Percentiles rank a stretch among this genome's conserved stretches.
Evolutionary conservation across 2,113 vertebrate genomes (phyloP).

Genomic region (Heliornis fulica): DNA sequence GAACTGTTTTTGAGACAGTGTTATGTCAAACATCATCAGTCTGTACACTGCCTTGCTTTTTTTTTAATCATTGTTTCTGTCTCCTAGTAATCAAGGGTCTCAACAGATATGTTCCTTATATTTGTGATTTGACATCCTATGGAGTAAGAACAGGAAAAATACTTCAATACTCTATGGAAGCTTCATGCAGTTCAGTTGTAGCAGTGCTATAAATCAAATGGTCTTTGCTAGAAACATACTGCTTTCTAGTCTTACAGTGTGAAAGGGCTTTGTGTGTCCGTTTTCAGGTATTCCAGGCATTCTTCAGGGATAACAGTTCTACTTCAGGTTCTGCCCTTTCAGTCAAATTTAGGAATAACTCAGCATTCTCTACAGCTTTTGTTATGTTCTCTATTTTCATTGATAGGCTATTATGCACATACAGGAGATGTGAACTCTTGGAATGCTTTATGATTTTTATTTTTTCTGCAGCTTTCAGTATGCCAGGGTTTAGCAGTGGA

Average conservation of each 20-base stretch:
- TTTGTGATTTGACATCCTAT: background rate
- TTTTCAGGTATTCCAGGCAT: background rate
- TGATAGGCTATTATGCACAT: background rate
- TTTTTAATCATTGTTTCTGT: background rate
- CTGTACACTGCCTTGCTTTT: background rate
- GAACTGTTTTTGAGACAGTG: background rate
- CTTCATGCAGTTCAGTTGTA: background rate
- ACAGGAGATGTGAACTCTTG: background rate
- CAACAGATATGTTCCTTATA: background rate
- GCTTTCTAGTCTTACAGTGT: fast-evolving
- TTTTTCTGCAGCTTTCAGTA: background rate
- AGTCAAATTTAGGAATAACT: background rate
- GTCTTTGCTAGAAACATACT: background rate
- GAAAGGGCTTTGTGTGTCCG: background rate
- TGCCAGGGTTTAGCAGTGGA: background rate
- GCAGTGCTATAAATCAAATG: background rate
- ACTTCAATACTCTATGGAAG: background rate
- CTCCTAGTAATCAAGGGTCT: background rate
- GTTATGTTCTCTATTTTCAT: background rate
- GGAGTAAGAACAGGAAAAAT: background rate
- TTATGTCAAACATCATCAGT: background rate
- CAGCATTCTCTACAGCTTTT: background rate
- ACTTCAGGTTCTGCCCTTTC: background rate
- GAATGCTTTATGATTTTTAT: background rate
- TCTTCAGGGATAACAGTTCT: background rate